Evolutionary conservation across 2,888 invertebrate species (phyloP), one percentile per base, ranked within the genome.

Genomic region (Sericinus montela): DNA sequence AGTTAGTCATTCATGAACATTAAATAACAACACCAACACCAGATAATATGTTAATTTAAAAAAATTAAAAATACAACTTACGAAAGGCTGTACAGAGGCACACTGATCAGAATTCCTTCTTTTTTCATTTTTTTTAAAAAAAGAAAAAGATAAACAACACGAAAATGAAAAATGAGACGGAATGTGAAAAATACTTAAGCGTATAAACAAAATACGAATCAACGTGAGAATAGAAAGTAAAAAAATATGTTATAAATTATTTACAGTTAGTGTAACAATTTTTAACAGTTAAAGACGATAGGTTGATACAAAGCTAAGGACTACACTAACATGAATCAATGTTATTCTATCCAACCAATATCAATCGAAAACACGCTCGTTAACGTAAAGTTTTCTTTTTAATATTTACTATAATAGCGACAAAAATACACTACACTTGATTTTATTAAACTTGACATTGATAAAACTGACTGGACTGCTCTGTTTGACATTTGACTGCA

Each of bases 71-170:
- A 49, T 48, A 44, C 36, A 52, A 80, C 84, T 83, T 74, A 84
- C 84, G 60, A 72, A 55, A 59, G 32, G 0, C 56, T 56, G 51
- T 84, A 82, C 9, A 81, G 50, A 57, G 71, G 73, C 59, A 78
- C 65, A 57, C 72, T 71, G 56, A 80, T 64, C 45, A 73, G 51
- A 30, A 80, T 56, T 62, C 78, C 76, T 53, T 55, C 45, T 28
- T 67, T 54, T 47, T 49, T 44, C 19, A 16, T 29, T 44, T 44
- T 49, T 35, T 3, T 50, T 34, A 50, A 13, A 44, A 52, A 23
- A 38, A 10, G n/a, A n/a, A n/a, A n/a, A n/a, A n/a, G n/a, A n/a
- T 11, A 45, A 48, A 5, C 16, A 35, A 23, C 34, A 44, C 48
- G 9, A 34, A 23, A 40, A n/a, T 4, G 10, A 14, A 16, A 6